Evolutionary conservation across 2,113 vertebrate species (phyloP).

Genomic region (Drymodes brunneopygia): DNA sequence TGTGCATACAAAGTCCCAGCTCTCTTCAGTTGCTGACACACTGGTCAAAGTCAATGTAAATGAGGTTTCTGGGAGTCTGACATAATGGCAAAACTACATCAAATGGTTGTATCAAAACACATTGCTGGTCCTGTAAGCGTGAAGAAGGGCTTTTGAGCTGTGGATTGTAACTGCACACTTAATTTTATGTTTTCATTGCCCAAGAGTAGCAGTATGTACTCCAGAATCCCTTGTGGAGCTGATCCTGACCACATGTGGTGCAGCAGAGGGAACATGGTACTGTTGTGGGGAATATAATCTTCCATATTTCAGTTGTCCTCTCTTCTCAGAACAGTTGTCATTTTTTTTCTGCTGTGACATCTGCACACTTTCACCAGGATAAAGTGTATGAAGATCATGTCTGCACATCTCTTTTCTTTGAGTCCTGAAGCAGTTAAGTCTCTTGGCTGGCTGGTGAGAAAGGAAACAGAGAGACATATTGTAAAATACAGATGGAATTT

Average conservation of each 20-base stretch:
- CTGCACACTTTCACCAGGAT: not conserved
- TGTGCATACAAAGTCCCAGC: not conserved
- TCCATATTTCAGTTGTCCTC: not conserved
- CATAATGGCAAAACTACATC: not conserved
- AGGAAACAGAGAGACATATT: not conserved
- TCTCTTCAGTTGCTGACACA: not conserved
- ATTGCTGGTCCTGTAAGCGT: not conserved
- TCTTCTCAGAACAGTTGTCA: not conserved
- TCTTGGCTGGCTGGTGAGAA: not conserved
- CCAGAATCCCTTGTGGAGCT: not conserved
- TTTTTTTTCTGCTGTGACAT: not conserved
- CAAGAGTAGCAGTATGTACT: not conserved
- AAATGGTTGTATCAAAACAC: not conserved
- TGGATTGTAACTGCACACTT: not conserved
- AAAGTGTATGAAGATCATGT: not conserved
- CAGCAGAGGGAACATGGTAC: rapidly evolving
- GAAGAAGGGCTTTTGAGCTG: not conserved
- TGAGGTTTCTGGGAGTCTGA: not conserved
- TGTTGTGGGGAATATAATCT: rapidly evolving
- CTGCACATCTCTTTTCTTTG: not conserved
- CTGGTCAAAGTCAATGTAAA: not conserved
- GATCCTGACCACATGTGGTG: not conserved
- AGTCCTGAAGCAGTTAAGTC: not conserved
- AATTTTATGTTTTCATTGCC: not conserved
- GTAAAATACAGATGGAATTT: not conserved